These are phyloP conservation scores for Enteromius unitaeniatus DNA, from an alignment of 2,797 vertebrate genomes.

Conservation along the genomic window DNA sequence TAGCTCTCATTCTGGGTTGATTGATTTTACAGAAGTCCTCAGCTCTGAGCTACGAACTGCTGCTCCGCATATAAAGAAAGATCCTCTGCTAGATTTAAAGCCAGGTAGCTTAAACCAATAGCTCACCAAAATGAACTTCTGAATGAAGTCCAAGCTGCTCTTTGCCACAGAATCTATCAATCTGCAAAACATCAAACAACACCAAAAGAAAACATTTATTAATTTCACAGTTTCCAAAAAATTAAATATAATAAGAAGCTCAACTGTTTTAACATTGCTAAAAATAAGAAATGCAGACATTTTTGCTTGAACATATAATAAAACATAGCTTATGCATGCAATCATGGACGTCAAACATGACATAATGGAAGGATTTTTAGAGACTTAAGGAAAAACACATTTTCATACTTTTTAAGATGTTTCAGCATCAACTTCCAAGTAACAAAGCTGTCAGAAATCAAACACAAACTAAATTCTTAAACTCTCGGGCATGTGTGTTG, in stretches of 20 bases:
- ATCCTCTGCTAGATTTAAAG: constrained; percentile 62
- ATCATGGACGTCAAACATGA: background rate
- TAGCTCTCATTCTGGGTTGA: constrained; percentile 34
- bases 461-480: background rate
- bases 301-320: background rate
- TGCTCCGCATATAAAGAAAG: constrained; percentile 67
- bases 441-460: constrained; percentile 15
- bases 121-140: background rate
- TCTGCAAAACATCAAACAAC: background rate
- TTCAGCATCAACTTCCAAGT: background rate
- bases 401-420: background rate
- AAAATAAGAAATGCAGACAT: background rate
- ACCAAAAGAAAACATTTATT: background rate
- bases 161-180: background rate
- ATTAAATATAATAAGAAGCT: background rate
- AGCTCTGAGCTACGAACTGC: constrained; percentile 55
- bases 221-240: background rate
- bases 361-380: background rate
- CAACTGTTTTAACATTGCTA: background rate
- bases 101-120: constrained; percentile 46
- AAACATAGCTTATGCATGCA: background rate
- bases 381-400: background rate
- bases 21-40: constrained; percentile 38
- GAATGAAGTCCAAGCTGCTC: background rate
- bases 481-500: background rate